Evolutionary conservation across 1,140 invertebrate species (phyloP), one percentile per base, ranked within the genome.

Genomic region (Pogonus chalceus): DNA sequence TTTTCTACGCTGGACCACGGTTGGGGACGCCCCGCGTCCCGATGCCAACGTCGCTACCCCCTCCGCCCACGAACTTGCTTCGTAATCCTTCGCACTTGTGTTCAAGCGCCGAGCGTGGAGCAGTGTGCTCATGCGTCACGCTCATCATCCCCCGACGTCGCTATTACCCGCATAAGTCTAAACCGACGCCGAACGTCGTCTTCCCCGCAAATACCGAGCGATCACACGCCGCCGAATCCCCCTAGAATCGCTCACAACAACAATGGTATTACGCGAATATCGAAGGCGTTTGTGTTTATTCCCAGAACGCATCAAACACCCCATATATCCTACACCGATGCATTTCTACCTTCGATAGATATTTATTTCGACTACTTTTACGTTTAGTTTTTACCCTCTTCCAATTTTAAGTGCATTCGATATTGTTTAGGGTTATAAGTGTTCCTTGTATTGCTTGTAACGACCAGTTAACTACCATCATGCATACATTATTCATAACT

Each of bases 231-330:
- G 39, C 12, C 20, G 47, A 49, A 4, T 43, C 37, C 37, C 37
- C 37, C 18, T 43, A 9, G 26, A 31, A 9, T 43, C 9, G 37
- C 37, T 43, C 9, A 43, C 57, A 59, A 62, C 63, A 63, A 66
- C 64, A 66, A 66, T 61, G 65, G 62, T 62, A 65, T 67, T 66
- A 64, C 52, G 63, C 59, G 62, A 59, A 43, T 43, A 63, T 66
- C 63, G 60, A 56, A 66, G 62, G 62, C 63, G 65, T 65, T 67
- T 65, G 62, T 66, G 66, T 66, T 68, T 68, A 68, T 68, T 68
- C 66, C 65, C 66, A 53, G 61, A 68, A 66, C 64, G 62, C 58
- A 66, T 66, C 62, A 63, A 64, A 43, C 54, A 59, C 9, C 37
- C 37, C 18, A 18, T 43, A 43, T 43, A 43, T 18, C n/a, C n/a